A percentile compares a stretch with the other conserved stretches of the same genome.
These are phyloP conservation scores for Ophonus ardosiacus DNA, from an alignment of 2,888 invertebrate genomes.

Conservation along the genomic window DNA sequence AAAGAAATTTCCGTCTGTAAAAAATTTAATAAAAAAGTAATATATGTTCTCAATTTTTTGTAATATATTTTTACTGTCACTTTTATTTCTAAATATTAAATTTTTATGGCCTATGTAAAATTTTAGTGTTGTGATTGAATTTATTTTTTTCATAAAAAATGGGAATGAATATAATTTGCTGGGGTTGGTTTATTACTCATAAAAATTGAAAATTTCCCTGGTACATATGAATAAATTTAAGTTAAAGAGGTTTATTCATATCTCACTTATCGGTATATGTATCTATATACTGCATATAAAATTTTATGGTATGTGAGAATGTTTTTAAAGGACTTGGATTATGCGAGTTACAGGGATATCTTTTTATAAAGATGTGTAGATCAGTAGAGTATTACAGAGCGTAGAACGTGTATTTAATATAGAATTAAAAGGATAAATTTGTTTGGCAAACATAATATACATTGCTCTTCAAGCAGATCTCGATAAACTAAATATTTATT, in stretches of 20 bases:
- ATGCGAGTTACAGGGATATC: background rate
- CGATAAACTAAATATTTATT: too few relatives aligned
- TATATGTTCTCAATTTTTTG: constrained; percentile 17
- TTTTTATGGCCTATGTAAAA: constrained; percentile 37
- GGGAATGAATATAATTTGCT: constrained; percentile 40
- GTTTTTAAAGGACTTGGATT: constrained; percentile 9
- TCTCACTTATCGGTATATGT: constrained; percentile 28
- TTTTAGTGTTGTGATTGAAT: constrained; percentile 55
- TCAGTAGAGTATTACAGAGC: background rate
- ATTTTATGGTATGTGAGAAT: constrained; percentile 33
- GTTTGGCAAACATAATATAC: background rate
- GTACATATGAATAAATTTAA: constrained; percentile 45
- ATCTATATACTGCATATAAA: constrained; percentile 10
- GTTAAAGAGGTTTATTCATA: constrained; percentile 28
- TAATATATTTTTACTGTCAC: constrained; percentile 43
- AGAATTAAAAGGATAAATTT: background rate
- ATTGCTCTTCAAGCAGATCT: too few relatives aligned
- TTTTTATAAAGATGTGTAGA: background rate
- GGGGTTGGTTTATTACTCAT: constrained; percentile 44
- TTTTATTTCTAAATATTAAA: constrained; percentile 49
- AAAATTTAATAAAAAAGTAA: constrained; percentile 35
- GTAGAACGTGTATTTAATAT: background rate
- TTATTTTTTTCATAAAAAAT: constrained; percentile 36
- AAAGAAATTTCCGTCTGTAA: background rate
- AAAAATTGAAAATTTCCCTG: constrained; percentile 39